phyloP scores from a whole-genome alignment of 2,888 invertebrate species.

The Eumerus sabulonum region DNA sequence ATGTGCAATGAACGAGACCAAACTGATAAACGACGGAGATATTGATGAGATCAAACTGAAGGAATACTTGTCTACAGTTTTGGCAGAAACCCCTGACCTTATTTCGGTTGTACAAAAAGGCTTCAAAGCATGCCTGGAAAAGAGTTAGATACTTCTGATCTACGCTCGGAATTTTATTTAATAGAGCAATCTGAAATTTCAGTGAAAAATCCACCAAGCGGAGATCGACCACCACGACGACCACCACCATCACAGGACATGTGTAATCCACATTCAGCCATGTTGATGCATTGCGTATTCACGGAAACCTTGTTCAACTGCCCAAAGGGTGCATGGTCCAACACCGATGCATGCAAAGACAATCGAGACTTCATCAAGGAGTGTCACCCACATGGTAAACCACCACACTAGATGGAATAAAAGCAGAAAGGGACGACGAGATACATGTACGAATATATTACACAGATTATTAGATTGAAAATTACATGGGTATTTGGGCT shows the following conservation, averaged over 20 bases:
- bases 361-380: constrained; percentile 31
- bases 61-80: constrained; percentile 1
- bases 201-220: too few relatives aligned
- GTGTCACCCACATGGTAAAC: constrained; percentile 20
- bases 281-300: constrained; percentile 27
- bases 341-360: constrained; percentile 43
- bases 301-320: constrained; percentile 30
- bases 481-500: too few relatives aligned
- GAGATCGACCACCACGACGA: too few relatives aligned
- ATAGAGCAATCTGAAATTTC: not conserved
- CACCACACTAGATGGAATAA: too few relatives aligned
- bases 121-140: constrained; percentile 22
- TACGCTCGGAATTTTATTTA: not conserved
- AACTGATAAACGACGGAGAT: constrained; percentile 17
- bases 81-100: constrained; percentile 11
- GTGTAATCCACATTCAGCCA: constrained; percentile 41
- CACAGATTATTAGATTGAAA: too few relatives aligned
- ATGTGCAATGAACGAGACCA: constrained; percentile 43
- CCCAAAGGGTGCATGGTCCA: constrained; percentile 40
- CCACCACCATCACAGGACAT: constrained; percentile 23
- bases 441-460: too few relatives aligned
- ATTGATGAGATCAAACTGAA: constrained; percentile 29
- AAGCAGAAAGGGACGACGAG: too few relatives aligned
- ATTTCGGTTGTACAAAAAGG: constrained; percentile 22
- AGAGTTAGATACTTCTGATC: constrained; percentile 1